phyloP scores from a whole-genome alignment of 2,113 vertebrate species.

The Phalacrocorax aristotelis region DNA sequence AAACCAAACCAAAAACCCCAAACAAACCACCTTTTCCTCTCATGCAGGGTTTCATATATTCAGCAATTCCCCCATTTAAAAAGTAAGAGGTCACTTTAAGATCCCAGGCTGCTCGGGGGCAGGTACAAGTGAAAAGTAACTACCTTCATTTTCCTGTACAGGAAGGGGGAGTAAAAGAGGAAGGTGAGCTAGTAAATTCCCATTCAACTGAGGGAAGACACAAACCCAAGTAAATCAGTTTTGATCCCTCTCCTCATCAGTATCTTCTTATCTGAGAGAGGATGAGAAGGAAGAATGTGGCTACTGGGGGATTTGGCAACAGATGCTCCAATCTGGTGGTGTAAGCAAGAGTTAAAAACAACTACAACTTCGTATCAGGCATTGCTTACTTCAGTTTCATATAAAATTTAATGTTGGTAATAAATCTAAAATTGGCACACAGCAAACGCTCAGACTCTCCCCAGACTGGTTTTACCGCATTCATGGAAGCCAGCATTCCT shows the following conservation, averaged over 20 bases:
- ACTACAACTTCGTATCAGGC: background rate
- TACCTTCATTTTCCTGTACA: background rate
- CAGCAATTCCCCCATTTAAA: background rate
- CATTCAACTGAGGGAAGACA: background rate
- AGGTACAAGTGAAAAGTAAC: background rate
- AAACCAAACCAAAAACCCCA: no score
- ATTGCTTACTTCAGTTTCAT: background rate
- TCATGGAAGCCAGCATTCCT: background rate
- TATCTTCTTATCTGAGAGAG: background rate
- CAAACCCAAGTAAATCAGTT: background rate
- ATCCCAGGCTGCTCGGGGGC: background rate
- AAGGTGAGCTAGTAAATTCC: background rate
- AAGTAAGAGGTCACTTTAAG: background rate
- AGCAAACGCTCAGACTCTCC: background rate
- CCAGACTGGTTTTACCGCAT: rapidly evolving
- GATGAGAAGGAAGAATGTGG: background rate
- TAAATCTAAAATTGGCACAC: background rate
- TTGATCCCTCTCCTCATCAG: background rate
- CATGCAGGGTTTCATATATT: background rate
- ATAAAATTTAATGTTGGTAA: background rate
- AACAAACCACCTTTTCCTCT: background rate
- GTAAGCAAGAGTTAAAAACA: background rate
- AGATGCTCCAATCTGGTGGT: background rate
- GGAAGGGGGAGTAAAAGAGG: background rate
- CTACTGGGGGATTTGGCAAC: background rate